phyloP scores from a whole-genome alignment of 2,888 invertebrate species.

The Carpatolechia fugitivella region DNA sequence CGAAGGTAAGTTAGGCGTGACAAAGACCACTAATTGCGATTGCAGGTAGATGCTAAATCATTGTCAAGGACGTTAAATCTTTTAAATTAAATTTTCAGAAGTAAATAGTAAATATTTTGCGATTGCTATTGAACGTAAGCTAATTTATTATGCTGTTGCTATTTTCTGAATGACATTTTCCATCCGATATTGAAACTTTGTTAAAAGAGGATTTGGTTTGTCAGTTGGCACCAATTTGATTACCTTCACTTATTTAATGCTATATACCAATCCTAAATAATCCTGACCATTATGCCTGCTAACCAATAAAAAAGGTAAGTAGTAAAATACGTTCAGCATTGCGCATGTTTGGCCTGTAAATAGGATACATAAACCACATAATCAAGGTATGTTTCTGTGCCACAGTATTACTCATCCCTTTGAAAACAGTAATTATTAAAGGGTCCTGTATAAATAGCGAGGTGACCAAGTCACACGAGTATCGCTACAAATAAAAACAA shows the following conservation, averaged over 20 bases:
- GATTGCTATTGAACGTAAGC: neutral
- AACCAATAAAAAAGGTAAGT: too few relatives aligned
- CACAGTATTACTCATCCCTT: neutral
- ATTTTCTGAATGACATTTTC: too few relatives aligned
- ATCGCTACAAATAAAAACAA: slow-evolving; percentile 7
- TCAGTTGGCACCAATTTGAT: too few relatives aligned
- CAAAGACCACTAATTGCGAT: slow-evolving; percentile 24
- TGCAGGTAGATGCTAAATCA: slow-evolving; percentile 53
- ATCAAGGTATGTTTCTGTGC: too few relatives aligned
- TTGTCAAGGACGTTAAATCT: slow-evolving; percentile 39
- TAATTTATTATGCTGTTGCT: neutral
- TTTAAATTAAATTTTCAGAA: neutral
- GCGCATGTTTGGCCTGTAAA: too few relatives aligned
- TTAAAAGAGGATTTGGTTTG: too few relatives aligned
- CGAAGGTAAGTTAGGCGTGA: slow-evolving; percentile 56
- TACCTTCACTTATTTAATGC: too few relatives aligned
- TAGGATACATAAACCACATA: too few relatives aligned
- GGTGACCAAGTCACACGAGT: neutral
- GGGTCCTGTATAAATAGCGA: neutral
- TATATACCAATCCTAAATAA: too few relatives aligned
- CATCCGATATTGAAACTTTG: too few relatives aligned
- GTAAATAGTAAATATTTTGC: neutral
- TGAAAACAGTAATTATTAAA: neutral
- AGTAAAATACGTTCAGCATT: too few relatives aligned
- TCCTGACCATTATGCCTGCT: too few relatives aligned